These are phyloP conservation scores for Cryptotermes secundus DNA, from an alignment of 1,140 invertebrate species.

Conservation along the genomic window DNA sequence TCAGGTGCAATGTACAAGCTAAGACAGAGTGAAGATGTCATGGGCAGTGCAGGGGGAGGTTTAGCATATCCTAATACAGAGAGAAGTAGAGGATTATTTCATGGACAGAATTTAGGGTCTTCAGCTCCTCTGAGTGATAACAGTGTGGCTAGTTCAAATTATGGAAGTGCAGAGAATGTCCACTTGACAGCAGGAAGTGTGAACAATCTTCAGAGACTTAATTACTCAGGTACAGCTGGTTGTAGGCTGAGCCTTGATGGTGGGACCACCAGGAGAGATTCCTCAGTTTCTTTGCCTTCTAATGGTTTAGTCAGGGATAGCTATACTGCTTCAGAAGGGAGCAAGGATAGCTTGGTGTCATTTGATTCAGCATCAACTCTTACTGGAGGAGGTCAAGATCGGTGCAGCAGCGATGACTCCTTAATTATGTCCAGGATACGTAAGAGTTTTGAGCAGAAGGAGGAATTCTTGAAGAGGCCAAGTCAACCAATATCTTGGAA, in stretches of 20 bases:
- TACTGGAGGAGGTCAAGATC: conserved; percentile 55
- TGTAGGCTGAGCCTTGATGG: not conserved
- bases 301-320: conserved; percentile 8
- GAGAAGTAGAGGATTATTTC: not conserved
- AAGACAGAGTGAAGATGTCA: not conserved
- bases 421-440: conserved; percentile 57
- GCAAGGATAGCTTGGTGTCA: conserved; percentile 63
- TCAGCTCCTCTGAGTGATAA: not conserved
- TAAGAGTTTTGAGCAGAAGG: conserved; percentile 82
- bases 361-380: conserved; percentile 66
- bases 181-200: not conserved
- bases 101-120: not conserved
- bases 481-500: conserved; percentile 63
- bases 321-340: conserved; percentile 44
- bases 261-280: not conserved
- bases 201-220: not conserved
- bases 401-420: conserved; percentile 39
- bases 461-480: conserved; percentile 78
- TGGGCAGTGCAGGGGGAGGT: not conserved
- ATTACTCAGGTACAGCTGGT: conserved; percentile 1
- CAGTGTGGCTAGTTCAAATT: not conserved
- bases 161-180: not conserved
- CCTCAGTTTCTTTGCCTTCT: conserved; percentile 11
- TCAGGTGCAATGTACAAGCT: not conserved
- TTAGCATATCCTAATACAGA: not conserved